phyloP scores from a whole-genome alignment of 2,888 invertebrate species.

The Patella ulyssiponensis region DNA sequence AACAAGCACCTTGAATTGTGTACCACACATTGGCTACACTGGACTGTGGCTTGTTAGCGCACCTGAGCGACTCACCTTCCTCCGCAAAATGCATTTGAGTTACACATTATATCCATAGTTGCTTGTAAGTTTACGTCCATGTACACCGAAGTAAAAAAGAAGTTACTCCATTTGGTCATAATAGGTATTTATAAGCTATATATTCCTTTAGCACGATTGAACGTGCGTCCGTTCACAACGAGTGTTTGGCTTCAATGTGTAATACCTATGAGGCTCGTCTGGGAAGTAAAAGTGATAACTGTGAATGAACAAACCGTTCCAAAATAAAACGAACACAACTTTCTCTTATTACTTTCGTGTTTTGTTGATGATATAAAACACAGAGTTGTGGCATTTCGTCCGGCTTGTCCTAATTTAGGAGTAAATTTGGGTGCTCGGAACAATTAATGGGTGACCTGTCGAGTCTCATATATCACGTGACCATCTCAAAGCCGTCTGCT shows the following conservation, averaged over 20 bases:
- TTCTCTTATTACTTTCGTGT: no score
- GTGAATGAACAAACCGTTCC: no score
- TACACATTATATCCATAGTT: neutral
- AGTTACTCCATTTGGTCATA: no score
- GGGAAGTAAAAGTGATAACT: no score
- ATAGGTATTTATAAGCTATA: no score
- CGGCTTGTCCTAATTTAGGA: no score
- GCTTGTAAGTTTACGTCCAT: neutral
- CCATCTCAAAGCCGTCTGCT: conserved; percentile 25
- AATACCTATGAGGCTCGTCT: no score
- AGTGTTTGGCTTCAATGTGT: neutral
- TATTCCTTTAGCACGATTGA: neutral
- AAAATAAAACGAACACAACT: no score
- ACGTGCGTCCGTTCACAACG: neutral
- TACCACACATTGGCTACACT: neutral
- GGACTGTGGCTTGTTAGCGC: neutral
- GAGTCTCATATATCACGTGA: conserved; percentile 19
- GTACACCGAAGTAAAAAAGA: no score
- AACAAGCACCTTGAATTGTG: neutral
- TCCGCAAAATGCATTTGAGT: neutral
- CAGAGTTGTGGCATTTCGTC: no score
- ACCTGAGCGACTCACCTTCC: neutral
- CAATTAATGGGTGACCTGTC: neutral
- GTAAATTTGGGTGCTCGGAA: neutral
- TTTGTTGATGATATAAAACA: no score